phyloP scores from a whole-genome alignment of 2,113 vertebrate genomes.

The Balaeniceps rex region DNA sequence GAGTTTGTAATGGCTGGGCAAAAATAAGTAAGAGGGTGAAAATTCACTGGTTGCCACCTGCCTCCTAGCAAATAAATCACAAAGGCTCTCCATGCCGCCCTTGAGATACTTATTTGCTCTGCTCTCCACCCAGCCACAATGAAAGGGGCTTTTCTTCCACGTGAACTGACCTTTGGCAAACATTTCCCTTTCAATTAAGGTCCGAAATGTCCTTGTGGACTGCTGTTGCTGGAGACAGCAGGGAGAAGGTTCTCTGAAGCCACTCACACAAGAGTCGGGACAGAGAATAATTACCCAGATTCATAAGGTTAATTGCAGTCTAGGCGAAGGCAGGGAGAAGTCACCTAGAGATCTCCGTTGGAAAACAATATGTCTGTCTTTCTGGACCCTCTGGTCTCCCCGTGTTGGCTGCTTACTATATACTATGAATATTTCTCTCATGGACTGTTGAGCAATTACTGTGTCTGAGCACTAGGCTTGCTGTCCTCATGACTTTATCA shows the following conservation, averaged over 20 bases:
- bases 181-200: constrained; percentile 34
- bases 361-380: neutral
- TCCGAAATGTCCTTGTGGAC: neutral
- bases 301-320: constrained; percentile 35
- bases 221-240: neutral
- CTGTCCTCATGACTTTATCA: neutral
- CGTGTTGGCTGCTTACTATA: neutral
- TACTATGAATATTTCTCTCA: neutral
- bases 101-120: neutral
- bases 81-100: neutral
- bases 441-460: neutral
- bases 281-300: constrained; percentile 25
- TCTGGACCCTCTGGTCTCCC: neutral
- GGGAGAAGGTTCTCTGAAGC: neutral
- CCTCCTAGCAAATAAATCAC: neutral
- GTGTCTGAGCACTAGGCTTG: neutral
- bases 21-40: neutral
- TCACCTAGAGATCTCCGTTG: neutral
- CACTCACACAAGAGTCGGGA: neutral
- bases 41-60: neutral
- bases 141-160: constrained; percentile 23
- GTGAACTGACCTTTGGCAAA: constrained; percentile 36
- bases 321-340: neutral
- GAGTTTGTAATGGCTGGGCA: neutral
- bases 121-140: neutral